Evolutionary conservation across 23 tunicate genomes (phyloP).

Genomic region (Ascidia mentula): DNA sequence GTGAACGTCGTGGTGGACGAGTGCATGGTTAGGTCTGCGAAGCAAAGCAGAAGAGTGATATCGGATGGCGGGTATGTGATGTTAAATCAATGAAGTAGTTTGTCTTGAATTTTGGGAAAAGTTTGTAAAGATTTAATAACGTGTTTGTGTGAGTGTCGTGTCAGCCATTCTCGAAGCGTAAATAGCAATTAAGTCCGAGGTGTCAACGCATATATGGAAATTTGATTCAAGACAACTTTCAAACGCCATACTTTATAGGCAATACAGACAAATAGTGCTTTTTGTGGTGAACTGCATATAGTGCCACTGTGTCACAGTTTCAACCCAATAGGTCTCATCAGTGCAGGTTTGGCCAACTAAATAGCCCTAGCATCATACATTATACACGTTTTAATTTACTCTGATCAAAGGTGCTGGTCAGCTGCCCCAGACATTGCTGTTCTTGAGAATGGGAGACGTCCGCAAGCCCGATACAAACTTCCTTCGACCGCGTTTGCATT

Average conservation of each 20-base stretch:
- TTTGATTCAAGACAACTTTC: too few species aligned
- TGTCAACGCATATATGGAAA: too few species aligned
- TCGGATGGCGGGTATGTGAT: constrained; percentile 14
- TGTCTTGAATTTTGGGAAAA: not conserved
- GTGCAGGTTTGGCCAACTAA: not conserved
- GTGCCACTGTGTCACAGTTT: too few species aligned
- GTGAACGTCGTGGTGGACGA: constrained; percentile 38
- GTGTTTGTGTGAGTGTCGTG: too few species aligned
- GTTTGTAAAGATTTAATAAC: too few species aligned
- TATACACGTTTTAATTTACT: too few species aligned
- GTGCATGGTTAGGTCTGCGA: constrained; percentile 28
- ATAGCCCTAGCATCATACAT: not conserved
- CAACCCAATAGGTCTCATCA: too few species aligned
- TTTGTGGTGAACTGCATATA: too few species aligned
- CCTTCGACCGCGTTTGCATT: constrained; percentile 15
- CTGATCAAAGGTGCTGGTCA: not conserved
- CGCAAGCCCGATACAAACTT: constrained; percentile 29
- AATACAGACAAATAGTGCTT: too few species aligned
- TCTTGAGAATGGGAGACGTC: constrained; percentile 23
- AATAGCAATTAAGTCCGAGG: too few species aligned
- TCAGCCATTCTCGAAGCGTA: too few species aligned
- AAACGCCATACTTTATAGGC: too few species aligned
- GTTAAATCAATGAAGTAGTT: not conserved
- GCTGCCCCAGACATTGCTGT: constrained; percentile 9
- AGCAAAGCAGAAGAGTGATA: not conserved